Conservation (phyloP, 1,140 invertebrate genomes). For the Drosophila ercepeae region DNA sequence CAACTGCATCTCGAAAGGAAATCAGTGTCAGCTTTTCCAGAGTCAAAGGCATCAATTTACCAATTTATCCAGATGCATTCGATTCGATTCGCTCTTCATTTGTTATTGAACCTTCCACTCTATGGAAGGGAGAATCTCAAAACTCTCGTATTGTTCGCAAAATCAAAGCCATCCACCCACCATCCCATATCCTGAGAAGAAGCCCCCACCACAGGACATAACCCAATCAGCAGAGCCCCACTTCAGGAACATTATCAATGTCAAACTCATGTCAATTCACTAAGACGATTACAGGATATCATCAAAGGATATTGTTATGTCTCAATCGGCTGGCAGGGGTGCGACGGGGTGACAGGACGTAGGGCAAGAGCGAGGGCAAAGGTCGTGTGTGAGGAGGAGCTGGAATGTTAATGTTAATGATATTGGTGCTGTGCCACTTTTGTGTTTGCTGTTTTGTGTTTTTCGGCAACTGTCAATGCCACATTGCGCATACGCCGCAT, state of each 20-base stretch:
- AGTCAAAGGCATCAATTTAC: constrained; percentile 34
- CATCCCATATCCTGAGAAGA: not conserved
- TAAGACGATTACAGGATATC: constrained; percentile 76
- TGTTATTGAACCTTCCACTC: constrained; percentile 25
- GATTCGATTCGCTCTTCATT: constrained; percentile 45
- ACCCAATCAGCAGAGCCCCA: not conserved
- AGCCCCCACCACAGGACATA: not conserved
- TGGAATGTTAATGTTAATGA: constrained; percentile 58
- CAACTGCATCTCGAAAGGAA: not conserved
- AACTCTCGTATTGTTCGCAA: not conserved
- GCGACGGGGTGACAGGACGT: constrained; percentile 15
- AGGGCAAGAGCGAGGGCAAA: not conserved
- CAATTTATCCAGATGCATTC: constrained; percentile 32
- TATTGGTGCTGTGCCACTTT: constrained; percentile 44
- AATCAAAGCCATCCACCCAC: not conserved
- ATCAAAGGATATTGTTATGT: constrained; percentile 80
- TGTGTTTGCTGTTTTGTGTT: constrained; percentile 32
- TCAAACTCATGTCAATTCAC: constrained; percentile 79
- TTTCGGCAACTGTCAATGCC: constrained; percentile 61
- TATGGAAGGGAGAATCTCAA: not conserved
- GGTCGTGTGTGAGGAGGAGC: constrained; percentile 13
- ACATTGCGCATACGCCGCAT: constrained; percentile 72
- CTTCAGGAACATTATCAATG: constrained; percentile 70
- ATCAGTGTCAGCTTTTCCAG: constrained; percentile 35
- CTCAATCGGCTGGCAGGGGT: constrained; percentile 57